Percentiles rank a stretch among this genome's conserved stretches.
phyloP scores from a whole-genome alignment of 1,140 invertebrate species.

The Drosophila parvula region DNA sequence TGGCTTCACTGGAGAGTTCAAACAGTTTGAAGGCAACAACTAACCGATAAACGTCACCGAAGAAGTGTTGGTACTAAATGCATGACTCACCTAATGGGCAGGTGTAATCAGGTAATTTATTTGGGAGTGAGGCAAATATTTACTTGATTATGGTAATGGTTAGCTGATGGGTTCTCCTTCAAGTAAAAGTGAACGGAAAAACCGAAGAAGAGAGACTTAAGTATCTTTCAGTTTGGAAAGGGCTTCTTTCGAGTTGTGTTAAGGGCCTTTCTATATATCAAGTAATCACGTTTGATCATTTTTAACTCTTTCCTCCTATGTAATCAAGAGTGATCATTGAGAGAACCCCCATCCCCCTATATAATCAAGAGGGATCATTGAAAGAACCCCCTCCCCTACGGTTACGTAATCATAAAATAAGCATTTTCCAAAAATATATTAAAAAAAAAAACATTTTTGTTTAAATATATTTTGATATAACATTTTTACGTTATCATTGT shows the following conservation, averaged over 20 bases:
- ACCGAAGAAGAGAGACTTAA: not conserved
- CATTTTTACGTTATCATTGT: too few species aligned
- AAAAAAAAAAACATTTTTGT: too few species aligned
- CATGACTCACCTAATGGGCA: slow-evolving; percentile 19
- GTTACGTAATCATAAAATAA: too few species aligned
- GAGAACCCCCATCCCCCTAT: too few species aligned
- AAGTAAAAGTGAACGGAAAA: not conserved
- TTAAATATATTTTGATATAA: too few species aligned
- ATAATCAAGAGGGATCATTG: too few species aligned
- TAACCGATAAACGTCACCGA: slow-evolving; percentile 18
- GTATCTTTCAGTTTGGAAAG: not conserved
- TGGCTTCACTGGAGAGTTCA: slow-evolving; percentile 8
- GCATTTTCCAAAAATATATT: too few species aligned
- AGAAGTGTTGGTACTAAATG: slow-evolving; percentile 8
- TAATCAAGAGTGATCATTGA: too few species aligned
- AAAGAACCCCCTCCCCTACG: too few species aligned
- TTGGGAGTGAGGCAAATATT: not conserved
- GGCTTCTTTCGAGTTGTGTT: not conserved
- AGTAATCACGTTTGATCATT: too few species aligned
- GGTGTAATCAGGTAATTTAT: slow-evolving; percentile 23
- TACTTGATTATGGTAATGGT: slow-evolving; percentile 8
- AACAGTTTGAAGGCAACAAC: slow-evolving; percentile 1
- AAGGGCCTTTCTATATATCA: too few species aligned
- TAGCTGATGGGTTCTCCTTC: slow-evolving; percentile 4
- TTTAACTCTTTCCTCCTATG: too few species aligned